Percentiles rank a stretch among this genome's conserved stretches.
These are phyloP conservation scores for Rynchops niger DNA, from an alignment of 2,113 vertebrate species.

Conservation along the genomic window DNA sequence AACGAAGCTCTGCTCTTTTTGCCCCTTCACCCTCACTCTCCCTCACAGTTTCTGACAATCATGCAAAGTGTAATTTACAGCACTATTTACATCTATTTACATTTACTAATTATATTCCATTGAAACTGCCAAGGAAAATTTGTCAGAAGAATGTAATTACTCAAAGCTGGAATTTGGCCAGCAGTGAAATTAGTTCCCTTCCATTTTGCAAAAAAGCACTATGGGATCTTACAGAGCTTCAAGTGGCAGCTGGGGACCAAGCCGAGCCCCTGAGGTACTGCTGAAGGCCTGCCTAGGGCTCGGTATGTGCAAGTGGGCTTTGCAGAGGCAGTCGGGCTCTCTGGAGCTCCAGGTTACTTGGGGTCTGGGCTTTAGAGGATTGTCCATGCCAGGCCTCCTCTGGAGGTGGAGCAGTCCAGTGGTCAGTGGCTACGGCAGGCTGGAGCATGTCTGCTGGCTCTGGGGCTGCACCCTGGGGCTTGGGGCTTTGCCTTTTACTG, in stretches of 20 bases:
- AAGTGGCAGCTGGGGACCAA: neutral
- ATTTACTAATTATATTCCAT: conserved; percentile 64
- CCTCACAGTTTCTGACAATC: neutral
- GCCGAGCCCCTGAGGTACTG: neutral
- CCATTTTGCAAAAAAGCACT: conserved; percentile 6
- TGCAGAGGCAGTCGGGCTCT: rapidly evolving
- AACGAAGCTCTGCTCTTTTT: neutral
- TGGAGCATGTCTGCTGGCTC: neutral
- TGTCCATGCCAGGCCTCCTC: neutral
- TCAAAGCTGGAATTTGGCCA: conserved; percentile 53
- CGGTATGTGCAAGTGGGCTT: neutral
- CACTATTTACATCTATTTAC: conserved; percentile 66
- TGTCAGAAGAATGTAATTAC: conserved; percentile 69
- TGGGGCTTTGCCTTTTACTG: neutral
- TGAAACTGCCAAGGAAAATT: conserved; percentile 63
- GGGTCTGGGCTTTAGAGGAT: neutral
- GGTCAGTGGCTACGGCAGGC: neutral
- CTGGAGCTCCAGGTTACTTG: neutral
- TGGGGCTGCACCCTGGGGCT: neutral
- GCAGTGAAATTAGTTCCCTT: conserved; percentile 41
- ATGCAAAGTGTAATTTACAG: conserved; percentile 29
- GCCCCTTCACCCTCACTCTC: neutral
- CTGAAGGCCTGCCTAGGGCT: neutral
- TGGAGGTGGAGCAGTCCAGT: neutral
- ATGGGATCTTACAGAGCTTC: neutral